Conservation (phyloP, 2,888 invertebrate genomes). For the Drosophila nr. perissopoda region DNA sequence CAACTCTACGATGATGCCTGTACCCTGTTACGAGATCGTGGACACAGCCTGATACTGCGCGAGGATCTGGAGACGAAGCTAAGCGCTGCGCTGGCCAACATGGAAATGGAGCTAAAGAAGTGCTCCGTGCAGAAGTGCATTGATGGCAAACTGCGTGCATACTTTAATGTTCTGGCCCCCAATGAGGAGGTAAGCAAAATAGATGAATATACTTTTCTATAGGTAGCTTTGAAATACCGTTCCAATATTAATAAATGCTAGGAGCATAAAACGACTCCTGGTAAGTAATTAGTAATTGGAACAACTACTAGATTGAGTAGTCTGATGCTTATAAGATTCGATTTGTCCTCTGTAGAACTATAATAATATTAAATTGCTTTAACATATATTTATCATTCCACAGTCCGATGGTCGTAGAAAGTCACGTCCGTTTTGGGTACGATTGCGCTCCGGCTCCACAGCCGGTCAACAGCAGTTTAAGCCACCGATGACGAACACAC, state of each 20-base stretch:
- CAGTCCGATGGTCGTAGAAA: slow-evolving; percentile 87
- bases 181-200: slow-evolving; percentile 82
- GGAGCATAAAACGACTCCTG: background rate
- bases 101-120: slow-evolving; percentile 90
- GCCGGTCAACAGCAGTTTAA: slow-evolving; percentile 78
- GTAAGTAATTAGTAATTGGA: background rate
- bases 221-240: too few relatives aligned
- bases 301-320: background rate
- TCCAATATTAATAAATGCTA: background rate
- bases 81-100: slow-evolving; percentile 88
- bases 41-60: slow-evolving; percentile 87
- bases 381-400: background rate
- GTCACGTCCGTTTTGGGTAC: slow-evolving; percentile 89
- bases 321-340: background rate
- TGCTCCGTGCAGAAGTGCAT: slow-evolving; percentile 86
- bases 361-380: too few relatives aligned
- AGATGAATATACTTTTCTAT: fast-evolving
- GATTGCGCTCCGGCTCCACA: slow-evolving; percentile 86
- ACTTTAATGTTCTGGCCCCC: slow-evolving; percentile 84
- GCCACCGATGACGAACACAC: slow-evolving; percentile 81
- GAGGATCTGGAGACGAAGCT: slow-evolving; percentile 90
- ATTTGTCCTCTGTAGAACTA: background rate
- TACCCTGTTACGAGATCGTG: slow-evolving; percentile 89
- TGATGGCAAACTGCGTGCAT: slow-evolving; percentile 84
- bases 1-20: slow-evolving; percentile 91